Percentiles rank a stretch among this genome's conserved stretches.
These are phyloP conservation scores for Pseudoips prasinana DNA, from an alignment of 2,888 invertebrate species.

Conservation along the genomic window DNA sequence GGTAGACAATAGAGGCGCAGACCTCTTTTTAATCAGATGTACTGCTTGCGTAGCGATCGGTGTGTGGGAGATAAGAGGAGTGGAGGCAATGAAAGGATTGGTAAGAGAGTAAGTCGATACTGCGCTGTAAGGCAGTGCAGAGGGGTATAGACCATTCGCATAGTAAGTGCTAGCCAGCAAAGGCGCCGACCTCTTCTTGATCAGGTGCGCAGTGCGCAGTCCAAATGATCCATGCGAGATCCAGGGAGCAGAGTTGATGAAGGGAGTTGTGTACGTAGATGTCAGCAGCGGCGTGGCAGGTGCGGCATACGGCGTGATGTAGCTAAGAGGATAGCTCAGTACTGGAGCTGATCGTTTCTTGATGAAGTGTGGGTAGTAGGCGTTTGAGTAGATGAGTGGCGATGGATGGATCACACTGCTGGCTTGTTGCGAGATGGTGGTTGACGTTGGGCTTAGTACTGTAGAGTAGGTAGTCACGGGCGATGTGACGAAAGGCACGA, in stretches of 20 bases:
- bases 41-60: neutral
- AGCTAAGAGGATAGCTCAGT: slow-evolving; percentile 22
- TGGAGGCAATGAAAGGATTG: slow-evolving; percentile 30
- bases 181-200: slow-evolving; percentile 50
- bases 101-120: slow-evolving; percentile 35
- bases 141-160: too few relatives aligned
- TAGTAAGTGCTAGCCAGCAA: too few relatives aligned
- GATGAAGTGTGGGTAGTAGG: slow-evolving; percentile 49
- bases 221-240: slow-evolving; percentile 42
- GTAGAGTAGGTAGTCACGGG: slow-evolving; percentile 28
- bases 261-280: slow-evolving; percentile 40
- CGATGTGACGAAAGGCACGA: slow-evolving; percentile 29
- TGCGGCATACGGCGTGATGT: slow-evolving; percentile 33
- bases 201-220: slow-evolving; percentile 44
- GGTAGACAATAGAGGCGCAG: slow-evolving; percentile 11
- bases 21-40: slow-evolving; percentile 18
- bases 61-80: slow-evolving; percentile 19
- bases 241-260: slow-evolving; percentile 45
- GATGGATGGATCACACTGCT: slow-evolving; percentile 70
- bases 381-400: slow-evolving; percentile 49
- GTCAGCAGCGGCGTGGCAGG: slow-evolving; percentile 40
- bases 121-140: too few relatives aligned
- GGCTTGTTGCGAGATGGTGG: slow-evolving; percentile 60
- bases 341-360: slow-evolving; percentile 47
- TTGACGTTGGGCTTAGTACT: slow-evolving; percentile 48